Evolutionary conservation across 2,888 invertebrate species (phyloP).

Genomic region (Clusia tigrina): DNA sequence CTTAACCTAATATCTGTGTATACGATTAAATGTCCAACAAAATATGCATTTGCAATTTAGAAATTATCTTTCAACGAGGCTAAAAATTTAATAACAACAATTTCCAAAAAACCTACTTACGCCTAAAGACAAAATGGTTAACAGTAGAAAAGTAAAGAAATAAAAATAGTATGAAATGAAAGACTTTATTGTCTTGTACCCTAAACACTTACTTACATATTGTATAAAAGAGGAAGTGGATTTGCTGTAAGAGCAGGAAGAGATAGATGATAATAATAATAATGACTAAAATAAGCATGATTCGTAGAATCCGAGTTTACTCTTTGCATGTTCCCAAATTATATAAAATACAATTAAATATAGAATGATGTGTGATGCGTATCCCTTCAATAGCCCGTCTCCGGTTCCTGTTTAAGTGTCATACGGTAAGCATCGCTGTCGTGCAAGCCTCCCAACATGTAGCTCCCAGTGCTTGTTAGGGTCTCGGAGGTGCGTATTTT

Average conservation of each 20-base stretch:
- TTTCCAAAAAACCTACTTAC: constrained; percentile 8
- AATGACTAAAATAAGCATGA: background rate
- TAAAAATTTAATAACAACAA: constrained; percentile 2
- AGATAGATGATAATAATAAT: no score
- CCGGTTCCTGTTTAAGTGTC: constrained; percentile 63
- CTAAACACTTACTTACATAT: no score
- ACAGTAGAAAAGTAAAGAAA: background rate
- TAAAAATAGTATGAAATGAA: background rate
- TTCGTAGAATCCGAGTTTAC: background rate
- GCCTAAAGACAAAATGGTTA: background rate
- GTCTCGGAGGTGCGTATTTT: constrained; percentile 55
- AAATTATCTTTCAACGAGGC: background rate
- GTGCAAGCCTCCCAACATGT: constrained; percentile 11
- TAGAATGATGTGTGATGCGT: background rate
- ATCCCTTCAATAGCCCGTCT: constrained; percentile 56
- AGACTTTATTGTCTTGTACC: no score
- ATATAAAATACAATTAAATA: background rate
- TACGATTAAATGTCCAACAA: constrained; percentile 7
- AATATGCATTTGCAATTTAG: background rate
- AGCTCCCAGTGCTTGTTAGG: constrained; percentile 37
- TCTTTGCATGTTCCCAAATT: background rate
- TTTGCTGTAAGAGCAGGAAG: no score
- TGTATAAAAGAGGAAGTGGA: no score
- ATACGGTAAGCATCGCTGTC: constrained; percentile 57
- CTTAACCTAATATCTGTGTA: background rate